Evolutionary conservation across 2,797 vertebrate genomes (phyloP).

Genomic region (Cyclopterus lumpus): DNA sequence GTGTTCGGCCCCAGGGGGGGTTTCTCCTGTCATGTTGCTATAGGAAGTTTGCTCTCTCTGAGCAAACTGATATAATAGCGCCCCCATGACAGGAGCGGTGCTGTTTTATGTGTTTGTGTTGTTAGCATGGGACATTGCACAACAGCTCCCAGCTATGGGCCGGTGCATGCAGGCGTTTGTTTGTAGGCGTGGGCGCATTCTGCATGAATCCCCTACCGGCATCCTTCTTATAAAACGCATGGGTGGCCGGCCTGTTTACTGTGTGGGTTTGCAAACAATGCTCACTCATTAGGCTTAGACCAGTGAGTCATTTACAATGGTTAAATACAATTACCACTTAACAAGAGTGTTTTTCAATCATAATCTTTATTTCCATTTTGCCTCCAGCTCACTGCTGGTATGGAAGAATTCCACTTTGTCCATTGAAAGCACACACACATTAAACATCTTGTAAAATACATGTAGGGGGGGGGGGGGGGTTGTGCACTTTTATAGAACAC

Average conservation of each 20-base stretch:
- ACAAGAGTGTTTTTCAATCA: constrained; percentile 64
- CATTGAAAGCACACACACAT: constrained; percentile 17
- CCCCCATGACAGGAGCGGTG: constrained; percentile 59
- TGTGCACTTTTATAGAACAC: constrained; percentile 16
- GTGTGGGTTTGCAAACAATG: constrained; percentile 63
- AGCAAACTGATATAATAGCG: constrained; percentile 59
- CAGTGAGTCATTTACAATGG: constrained; percentile 50
- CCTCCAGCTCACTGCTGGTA: constrained; percentile 55
- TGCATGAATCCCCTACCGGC: constrained; percentile 53
- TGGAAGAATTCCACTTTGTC: constrained; percentile 47
- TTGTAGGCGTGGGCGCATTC: constrained; percentile 42
- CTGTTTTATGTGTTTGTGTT: constrained; percentile 75
- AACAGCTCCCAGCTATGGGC: constrained; percentile 53
- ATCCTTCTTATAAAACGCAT: constrained; percentile 74
- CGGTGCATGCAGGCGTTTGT: constrained; percentile 46
- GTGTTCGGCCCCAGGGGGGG: constrained; percentile 22
- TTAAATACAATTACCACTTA: constrained; percentile 56
- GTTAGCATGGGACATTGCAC: constrained; percentile 52
- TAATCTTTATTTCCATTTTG: constrained; percentile 61
- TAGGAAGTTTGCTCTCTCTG: constrained; percentile 47
- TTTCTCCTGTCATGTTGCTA: constrained; percentile 48
- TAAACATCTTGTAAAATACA: constrained; percentile 48
- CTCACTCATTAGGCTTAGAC: constrained; percentile 46
- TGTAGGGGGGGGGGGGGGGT: constrained; percentile 35
- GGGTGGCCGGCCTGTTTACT: constrained; percentile 79